phyloP scores from a whole-genome alignment of 2,888 invertebrate genomes.

The Teleiodes luculella region DNA sequence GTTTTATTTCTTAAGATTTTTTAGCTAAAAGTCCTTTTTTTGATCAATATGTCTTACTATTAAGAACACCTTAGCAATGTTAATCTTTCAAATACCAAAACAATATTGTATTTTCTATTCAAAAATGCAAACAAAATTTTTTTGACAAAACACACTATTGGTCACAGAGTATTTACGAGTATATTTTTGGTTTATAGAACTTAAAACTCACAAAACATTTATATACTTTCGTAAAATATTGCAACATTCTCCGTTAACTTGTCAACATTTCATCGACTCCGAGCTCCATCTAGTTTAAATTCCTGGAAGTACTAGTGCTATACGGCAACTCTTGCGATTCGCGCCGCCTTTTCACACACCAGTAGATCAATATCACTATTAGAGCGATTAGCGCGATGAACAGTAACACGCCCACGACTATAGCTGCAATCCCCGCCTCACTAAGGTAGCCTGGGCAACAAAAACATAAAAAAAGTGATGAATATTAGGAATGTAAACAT shows the following conservation, averaged over 20 bases:
- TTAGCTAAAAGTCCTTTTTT: too few relatives aligned
- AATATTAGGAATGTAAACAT: too few relatives aligned
- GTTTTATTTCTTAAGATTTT: too few relatives aligned
- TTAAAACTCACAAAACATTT: too few relatives aligned
- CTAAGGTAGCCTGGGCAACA: constrained; percentile 66
- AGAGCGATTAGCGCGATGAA: constrained; percentile 80
- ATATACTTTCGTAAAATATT: neutral
- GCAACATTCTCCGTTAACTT: constrained; percentile 9
- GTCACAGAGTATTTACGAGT: too few relatives aligned
- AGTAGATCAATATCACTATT: constrained; percentile 76
- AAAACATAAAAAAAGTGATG: neutral
- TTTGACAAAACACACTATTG: too few relatives aligned
- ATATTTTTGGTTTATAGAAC: too few relatives aligned
- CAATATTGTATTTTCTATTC: too few relatives aligned
- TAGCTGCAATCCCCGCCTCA: constrained; percentile 81
- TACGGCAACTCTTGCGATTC: constrained; percentile 80
- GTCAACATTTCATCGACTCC: constrained; percentile 18
- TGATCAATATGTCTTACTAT: too few relatives aligned
- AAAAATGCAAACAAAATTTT: too few relatives aligned
- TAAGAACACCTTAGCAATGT: too few relatives aligned
- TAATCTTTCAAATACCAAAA: too few relatives aligned
- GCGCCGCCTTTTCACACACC: constrained; percentile 79
- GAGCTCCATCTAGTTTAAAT: constrained; percentile 39
- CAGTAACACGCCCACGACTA: constrained; percentile 82
- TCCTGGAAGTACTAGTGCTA: constrained; percentile 45